These are phyloP conservation scores for Nowickia ferox DNA, from an alignment of 2,888 invertebrate genomes.

Conservation along the genomic window DNA sequence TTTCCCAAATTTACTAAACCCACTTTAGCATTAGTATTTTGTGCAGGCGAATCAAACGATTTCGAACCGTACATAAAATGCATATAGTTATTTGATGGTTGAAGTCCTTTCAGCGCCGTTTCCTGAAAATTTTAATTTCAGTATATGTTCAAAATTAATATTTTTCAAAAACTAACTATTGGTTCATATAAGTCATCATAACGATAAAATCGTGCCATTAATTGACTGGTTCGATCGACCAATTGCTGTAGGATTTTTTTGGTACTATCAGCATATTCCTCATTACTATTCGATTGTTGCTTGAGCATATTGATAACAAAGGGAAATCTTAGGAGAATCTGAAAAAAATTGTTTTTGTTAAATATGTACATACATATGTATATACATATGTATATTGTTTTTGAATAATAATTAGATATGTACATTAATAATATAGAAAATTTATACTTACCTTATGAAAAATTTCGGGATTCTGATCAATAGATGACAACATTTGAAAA, in stretches of 20 bases:
- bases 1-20: conserved; percentile 93
- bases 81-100: conserved; percentile 83
- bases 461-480: conserved; percentile 86
- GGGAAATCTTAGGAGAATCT: conserved; percentile 84
- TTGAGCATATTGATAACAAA: conserved; percentile 84
- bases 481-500: conserved; percentile 86
- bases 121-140: conserved; percentile 72
- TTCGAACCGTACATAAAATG: conserved; percentile 77
- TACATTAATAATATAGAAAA: neutral
- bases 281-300: conserved; percentile 83
- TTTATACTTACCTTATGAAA: conserved; percentile 85
- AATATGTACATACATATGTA: neutral
- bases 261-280: conserved; percentile 85
- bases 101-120: conserved; percentile 83
- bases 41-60: conserved; percentile 69
- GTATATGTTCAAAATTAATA: neutral
- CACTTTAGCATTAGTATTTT: conserved; percentile 83
- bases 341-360: neutral
- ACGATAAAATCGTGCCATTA: conserved; percentile 84
- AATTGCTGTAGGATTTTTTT: conserved; percentile 85
- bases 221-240: conserved; percentile 85
- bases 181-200: conserved; percentile 84
- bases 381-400: no score
- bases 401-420: neutral
- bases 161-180: conserved; percentile 82